phyloP scores from a whole-genome alignment of 2,888 invertebrate genomes.

The Beris morrisii region DNA sequence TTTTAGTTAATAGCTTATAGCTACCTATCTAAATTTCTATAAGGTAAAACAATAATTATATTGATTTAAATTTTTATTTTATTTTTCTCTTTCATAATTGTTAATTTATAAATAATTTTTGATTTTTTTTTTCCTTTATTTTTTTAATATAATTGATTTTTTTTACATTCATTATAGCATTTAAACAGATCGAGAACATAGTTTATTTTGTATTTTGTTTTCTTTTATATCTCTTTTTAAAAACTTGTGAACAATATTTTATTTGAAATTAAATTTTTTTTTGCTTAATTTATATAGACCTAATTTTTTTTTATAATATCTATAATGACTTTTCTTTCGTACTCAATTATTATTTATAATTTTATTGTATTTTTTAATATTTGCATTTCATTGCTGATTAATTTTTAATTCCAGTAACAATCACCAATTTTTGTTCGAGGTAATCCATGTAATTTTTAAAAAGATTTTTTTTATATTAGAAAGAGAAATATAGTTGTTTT shows the following conservation, averaged over 20 bases:
- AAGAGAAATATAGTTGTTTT: too few species aligned
- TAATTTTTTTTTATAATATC: conserved; percentile 27
- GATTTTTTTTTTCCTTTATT: conserved; percentile 4
- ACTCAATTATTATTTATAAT: conserved; percentile 25
- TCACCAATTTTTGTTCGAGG: conserved; percentile 23
- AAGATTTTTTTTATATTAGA: too few species aligned
- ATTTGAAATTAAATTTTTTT: conserved; percentile 43
- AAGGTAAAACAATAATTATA: conserved; percentile 19
- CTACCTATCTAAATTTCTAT: conserved; percentile 22
- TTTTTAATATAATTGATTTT: not conserved
- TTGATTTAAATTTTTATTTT: conserved; percentile 10
- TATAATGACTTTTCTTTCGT: conserved; percentile 17
- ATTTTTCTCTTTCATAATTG: not conserved
- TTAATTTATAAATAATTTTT: conserved; percentile 1
- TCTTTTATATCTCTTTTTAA: conserved; percentile 25
- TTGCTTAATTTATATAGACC: conserved; percentile 27
- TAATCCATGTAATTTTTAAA: conserved; percentile 5
- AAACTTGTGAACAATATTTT: conserved; percentile 29
- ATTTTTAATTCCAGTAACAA: conserved; percentile 19
- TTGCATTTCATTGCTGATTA: conserved; percentile 28
- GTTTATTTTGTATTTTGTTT: conserved; percentile 27
- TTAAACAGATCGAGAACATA: too few species aligned
- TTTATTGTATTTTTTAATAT: conserved; percentile 1
- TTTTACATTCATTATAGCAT: not conserved
- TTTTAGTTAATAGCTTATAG: conserved; percentile 9